Base-by-base conservation (phyloP, 2,888 invertebrate species). In the Melieria omissa region DNA sequence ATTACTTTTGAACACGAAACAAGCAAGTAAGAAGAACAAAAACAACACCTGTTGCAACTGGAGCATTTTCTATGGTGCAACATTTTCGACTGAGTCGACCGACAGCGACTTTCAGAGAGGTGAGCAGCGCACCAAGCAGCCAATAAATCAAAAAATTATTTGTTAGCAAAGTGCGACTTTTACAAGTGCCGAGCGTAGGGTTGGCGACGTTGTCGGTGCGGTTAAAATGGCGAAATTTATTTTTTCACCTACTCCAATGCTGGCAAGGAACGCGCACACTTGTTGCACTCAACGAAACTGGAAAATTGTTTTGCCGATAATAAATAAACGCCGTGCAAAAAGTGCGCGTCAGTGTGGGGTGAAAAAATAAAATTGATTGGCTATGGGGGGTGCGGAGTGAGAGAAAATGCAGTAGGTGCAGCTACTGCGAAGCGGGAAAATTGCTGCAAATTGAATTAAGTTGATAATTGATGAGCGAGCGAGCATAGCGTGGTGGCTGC, bases 71-170 rank as follows among this genome's bases (percentile, higher is more conserved):
- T 47, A 14, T 12, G 14, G 4, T 60, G 67, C 49, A 49, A 47
- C 52, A 49, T 44, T 67, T 67, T 49, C 49, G 12, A 12, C 49
- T 9, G 12, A 49, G 49, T n/a, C 9, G 12, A 9, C 49, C 49
- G 10, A 3, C 49, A 49, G 12, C 49, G 12, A 49, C 10, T 49
- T 2, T 1, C 12, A 9, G 49, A 9, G 9, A 9, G 49, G 10
- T 49, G 10, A 10, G 10, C 49, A 9, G 10, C 49, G 9, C 49
- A 4, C 9, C 60, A 42, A 71, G 65, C 72, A 72, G 71, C 65
- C 9, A 67, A 77, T 75, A 77, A 77, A 77, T 75, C 74, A 74
- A 73, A 29, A 29, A 69, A 73, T 71, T 73, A 74, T 72, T 74
- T 75, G 54, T 72, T 73, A 73, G 70, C 72, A 69, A 71, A 72